Evolutionary conservation across 1,140 invertebrate species (phyloP).

Genomic region (Galendromus occidentalis): DNA sequence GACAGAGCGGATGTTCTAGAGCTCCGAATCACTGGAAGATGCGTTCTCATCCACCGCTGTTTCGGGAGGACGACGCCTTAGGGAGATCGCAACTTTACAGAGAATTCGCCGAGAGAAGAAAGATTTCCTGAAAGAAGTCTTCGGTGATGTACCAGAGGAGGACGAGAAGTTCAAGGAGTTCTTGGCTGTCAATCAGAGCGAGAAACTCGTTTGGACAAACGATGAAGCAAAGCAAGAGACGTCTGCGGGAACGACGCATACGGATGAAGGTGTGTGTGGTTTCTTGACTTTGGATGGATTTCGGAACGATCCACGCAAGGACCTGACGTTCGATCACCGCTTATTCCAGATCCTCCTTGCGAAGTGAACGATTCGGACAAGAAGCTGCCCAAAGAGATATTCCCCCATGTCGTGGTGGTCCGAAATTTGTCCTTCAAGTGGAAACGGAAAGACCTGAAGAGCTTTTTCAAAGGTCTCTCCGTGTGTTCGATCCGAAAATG

Average conservation of each 20-base stretch:
- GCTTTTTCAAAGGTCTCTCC: neutral
- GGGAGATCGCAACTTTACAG: slow-evolving; percentile 11
- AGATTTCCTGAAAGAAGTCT: slow-evolving; percentile 34
- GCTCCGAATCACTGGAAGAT: no score
- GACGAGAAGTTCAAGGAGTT: slow-evolving; percentile 77
- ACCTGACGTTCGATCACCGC: no score
- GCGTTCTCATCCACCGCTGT: no score
- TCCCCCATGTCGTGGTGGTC: neutral
- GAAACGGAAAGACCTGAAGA: slow-evolving; percentile 3
- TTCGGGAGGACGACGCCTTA: slow-evolving; percentile 22
- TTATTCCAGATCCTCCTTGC: neutral
- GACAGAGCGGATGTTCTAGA: no score
- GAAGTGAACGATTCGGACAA: neutral
- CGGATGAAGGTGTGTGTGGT: slow-evolving; percentile 4
- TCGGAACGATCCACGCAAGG: neutral
- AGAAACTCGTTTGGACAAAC: slow-evolving; percentile 25
- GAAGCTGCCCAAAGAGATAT: neutral
- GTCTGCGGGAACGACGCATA: neutral
- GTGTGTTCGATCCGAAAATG: slow-evolving; percentile 9
- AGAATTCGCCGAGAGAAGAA: slow-evolving; percentile 26
- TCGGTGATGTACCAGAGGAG: slow-evolving; percentile 41
- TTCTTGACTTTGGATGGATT: neutral
- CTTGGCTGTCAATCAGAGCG: slow-evolving; percentile 47
- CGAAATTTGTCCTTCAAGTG: slow-evolving; percentile 5
- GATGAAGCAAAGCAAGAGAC: slow-evolving; percentile 7